Base-by-base conservation (phyloP, 2,113 vertebrate species). In the Oreocharis arfaki region DNA sequence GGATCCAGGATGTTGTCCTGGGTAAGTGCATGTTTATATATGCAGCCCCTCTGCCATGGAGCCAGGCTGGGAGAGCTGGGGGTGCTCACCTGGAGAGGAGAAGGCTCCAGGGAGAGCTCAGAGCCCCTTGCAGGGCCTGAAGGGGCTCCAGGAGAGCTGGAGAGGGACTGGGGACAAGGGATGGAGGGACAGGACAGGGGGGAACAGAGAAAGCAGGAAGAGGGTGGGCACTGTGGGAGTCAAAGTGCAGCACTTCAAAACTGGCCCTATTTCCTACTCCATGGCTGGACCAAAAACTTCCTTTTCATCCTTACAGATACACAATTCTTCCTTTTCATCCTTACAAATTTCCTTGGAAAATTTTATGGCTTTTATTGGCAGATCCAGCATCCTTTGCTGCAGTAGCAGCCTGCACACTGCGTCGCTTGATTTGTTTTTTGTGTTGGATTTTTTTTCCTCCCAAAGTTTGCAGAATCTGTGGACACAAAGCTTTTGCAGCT, bases 401-500 rank as follows among this genome's bases (percentile, higher is more conserved):
- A 16, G 4, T 7, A 60, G 63, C 55, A 21, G 8, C 13, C 49
- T 42, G 27, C 50, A n/a, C 1, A 0, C 33, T 2, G 8, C 6
- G 3, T 47, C 49, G 37, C 79, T 67, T 7, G 6, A 8, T 65
- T 79, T 39, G 7, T 39, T 50, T 61, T 33, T 33, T 39, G 22
- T 21, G n/a, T 15, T 41, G 30, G 18, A 6, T 6, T 16, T 47
- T 17, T n/a, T 67, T 22, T 44, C 22, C 3, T 2, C 23, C 7
- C 35, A 4, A n/a, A 89, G 28, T 70, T 74, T 65, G 35, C 56
- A 79, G 78, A 74, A 50, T 85, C 63, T 39, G 3, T 37, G 68
- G 63, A n/a, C 82, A 65, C 75, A 88, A 84, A 91, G 50, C 83
- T 52, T 74, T 80, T 91, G 87, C 92, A 95, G 87, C 92, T 93